Base-by-base conservation (phyloP, 2,888 invertebrate species). In the Lycia hirtaria region DNA sequence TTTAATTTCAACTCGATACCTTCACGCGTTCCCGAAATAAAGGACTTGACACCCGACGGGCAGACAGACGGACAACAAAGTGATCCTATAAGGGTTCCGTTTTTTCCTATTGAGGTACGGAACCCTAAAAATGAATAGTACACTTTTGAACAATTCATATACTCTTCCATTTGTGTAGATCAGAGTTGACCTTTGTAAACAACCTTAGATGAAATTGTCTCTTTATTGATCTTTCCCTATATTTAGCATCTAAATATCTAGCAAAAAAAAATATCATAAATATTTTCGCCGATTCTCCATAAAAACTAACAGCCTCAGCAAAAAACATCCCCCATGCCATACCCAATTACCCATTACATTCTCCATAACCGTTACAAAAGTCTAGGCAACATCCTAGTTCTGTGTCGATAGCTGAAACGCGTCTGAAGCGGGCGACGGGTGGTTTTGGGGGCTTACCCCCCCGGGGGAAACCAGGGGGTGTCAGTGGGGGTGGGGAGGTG, bases 321-420 rank as follows among this genome's bases (percentile, higher is more conserved):
- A 49, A 57, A 63, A 59, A 63, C 51, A 56, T 56, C 56, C 44
- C 44, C 51, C 53, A 47, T 35, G 17, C 30, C 30, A 33, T 38
- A 22, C 9, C 38, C 44, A 56, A 62, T 47, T 38, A 22, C 9
- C 38, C 44, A 56, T 63, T 47, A 61, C 56, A 59, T 53, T 48
- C 49, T 45, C 63, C 56, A 75, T 71, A 68, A 71, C 69, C 57
- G 68, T 69, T 73, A 65, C 67, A 70, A 64, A 68, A 71, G 66
- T 71, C 73, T 76, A 75, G 73, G 71, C 70, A 72, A 73, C 68
- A 75, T 71, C 71, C 70, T 74, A 72, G 69, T 76, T 72, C 48
- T 71, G 75, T 73, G 81, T 74, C 74, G 72, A 75, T 75, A 76
- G 76, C 75, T 75, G 49, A 40, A 51, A 71, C 72, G 47, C 40